phyloP scores from a whole-genome alignment of 2,888 invertebrate species.

The Xestia rhomboidea region DNA sequence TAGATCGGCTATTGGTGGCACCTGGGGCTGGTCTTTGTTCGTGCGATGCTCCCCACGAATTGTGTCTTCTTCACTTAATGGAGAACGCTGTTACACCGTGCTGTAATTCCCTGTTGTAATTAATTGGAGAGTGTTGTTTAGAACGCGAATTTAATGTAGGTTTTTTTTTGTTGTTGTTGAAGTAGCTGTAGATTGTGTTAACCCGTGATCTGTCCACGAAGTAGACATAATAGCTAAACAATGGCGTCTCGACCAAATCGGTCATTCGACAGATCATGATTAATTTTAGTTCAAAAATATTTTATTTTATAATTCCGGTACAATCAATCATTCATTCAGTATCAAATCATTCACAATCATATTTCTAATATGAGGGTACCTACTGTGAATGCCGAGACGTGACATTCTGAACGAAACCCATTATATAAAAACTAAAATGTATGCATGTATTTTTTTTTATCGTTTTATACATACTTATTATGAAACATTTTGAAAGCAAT shows the following conservation, averaged over 20 bases:
- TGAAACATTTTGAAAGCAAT: background rate
- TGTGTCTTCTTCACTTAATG: slow-evolving; percentile 77
- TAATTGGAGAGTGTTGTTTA: slow-evolving; percentile 17
- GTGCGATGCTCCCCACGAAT: slow-evolving; percentile 73
- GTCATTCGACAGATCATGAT: too few relatives aligned
- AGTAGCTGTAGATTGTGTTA: background rate
- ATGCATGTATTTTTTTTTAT: too few relatives aligned
- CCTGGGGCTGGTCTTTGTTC: slow-evolving; percentile 80
- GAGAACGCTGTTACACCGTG: slow-evolving; percentile 69
- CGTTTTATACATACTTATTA: too few relatives aligned
- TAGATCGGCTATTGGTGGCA: slow-evolving; percentile 84
- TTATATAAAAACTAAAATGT: too few relatives aligned
- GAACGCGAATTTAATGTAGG: background rate
- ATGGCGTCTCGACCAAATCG: too few relatives aligned
- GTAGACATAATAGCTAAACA: too few relatives aligned
- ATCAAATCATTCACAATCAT: too few relatives aligned
- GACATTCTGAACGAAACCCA: background rate
- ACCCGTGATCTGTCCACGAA: too few relatives aligned
- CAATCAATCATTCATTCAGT: too few relatives aligned
- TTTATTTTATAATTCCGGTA: too few relatives aligned
- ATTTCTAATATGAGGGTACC: background rate
- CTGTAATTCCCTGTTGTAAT: slow-evolving; percentile 56
- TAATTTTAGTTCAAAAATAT: too few relatives aligned
- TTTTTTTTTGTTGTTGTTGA: background rate
- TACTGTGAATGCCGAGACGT: background rate